A percentile compares a stretch with the other conserved stretches of the same genome.
These are phyloP conservation scores for Nephrotoma flavescens DNA, from an alignment of 2,888 invertebrate genomes.

Conservation along the genomic window DNA sequence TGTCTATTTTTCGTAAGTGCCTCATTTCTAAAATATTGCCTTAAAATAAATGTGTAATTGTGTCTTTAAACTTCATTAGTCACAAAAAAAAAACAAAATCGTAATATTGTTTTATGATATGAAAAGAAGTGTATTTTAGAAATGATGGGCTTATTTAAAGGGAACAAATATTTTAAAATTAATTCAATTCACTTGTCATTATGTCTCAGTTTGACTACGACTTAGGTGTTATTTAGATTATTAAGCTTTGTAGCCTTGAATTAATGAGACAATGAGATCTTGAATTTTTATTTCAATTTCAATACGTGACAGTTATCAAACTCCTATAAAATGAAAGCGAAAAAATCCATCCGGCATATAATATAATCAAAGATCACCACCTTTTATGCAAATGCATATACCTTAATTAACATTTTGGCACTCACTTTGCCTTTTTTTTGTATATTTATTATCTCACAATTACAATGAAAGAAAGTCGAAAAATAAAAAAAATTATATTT, in stretches of 20 bases:
- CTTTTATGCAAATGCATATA: neutral
- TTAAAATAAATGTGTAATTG: neutral
- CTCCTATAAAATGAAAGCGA: no score
- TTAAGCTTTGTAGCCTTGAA: no score
- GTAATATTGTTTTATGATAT: no score
- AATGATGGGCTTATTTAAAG: no score
- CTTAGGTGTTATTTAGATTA: no score
- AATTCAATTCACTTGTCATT: no score
- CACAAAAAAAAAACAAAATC: neutral
- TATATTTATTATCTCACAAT: neutral
- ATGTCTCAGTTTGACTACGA: no score
- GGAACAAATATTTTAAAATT: no score
- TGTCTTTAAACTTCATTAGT: neutral
- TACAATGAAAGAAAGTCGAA: neutral
- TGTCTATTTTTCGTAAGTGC: neutral
- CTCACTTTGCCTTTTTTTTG: neutral
- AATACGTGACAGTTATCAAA: no score
- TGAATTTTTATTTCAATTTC: no score
- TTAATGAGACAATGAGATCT: no score
- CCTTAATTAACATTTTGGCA: neutral
- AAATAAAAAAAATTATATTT: neutral
- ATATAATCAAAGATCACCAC: neutral
- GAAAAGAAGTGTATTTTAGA: no score
- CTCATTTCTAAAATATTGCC: neutral
- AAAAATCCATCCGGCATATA: neutral